phyloP scores from a whole-genome alignment of 2,113 vertebrate species.

The Indicator maculatus region DNA sequence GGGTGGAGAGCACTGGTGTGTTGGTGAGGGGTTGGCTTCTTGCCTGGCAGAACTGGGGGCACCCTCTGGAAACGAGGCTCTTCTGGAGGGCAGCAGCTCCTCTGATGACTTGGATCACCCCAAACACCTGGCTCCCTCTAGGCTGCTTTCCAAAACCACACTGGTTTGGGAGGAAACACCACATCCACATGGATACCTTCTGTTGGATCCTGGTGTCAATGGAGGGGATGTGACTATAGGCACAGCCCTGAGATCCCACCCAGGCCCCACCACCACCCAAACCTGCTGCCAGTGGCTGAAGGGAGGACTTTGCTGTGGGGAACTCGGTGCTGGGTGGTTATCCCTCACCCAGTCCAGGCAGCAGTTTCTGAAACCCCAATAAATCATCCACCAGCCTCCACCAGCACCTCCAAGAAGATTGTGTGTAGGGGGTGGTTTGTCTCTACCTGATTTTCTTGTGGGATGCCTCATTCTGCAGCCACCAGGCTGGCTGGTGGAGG shows the following conservation, averaged over 20 bases:
- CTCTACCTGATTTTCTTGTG: fast-evolving
- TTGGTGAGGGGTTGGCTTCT: not conserved
- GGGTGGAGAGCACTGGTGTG: not conserved
- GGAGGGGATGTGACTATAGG: not conserved
- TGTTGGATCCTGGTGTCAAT: not conserved
- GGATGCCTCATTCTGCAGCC: too few species aligned
- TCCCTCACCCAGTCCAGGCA: too few species aligned
- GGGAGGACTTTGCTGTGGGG: not conserved
- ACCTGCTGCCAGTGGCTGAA: too few species aligned
- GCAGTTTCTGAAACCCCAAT: too few species aligned
- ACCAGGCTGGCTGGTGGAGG: not conserved
- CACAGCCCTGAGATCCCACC: not conserved
- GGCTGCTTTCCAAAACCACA: too few species aligned
- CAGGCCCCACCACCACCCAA: not conserved
- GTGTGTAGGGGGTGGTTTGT: too few species aligned
- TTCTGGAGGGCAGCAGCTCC: not conserved
- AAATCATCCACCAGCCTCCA: too few species aligned
- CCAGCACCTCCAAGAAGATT: too few species aligned
- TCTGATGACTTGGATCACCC: not conserved
- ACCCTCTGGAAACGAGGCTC: fast-evolving
- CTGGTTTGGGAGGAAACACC: not conserved
- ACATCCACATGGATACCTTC: fast-evolving
- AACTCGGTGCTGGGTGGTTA: too few species aligned
- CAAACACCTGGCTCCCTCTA: fast-evolving
- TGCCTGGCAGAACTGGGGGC: too few species aligned